Conservation (phyloP, 2,113 vertebrate genomes). For the Andinoacara biseriatus region DNA sequence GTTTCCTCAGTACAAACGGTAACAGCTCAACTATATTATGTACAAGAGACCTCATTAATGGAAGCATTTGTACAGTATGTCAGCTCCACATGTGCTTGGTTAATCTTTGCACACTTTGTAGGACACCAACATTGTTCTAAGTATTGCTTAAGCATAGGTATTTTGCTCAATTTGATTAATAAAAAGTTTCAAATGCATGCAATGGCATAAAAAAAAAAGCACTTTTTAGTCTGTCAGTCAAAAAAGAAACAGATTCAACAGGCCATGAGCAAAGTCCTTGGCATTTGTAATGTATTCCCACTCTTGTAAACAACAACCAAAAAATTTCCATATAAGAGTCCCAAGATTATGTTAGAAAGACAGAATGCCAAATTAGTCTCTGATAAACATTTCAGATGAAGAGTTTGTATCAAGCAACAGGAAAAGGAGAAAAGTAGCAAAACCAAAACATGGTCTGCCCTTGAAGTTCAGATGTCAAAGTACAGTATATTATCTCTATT, state of each 20-base stretch:
- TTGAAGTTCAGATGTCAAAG: constrained; percentile 41
- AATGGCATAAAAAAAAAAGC: constrained; percentile 45
- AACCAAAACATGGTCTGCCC: constrained; percentile 22
- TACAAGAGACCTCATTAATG: constrained; percentile 61
- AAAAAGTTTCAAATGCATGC: constrained; percentile 65
- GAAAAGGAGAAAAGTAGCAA: constrained; percentile 39
- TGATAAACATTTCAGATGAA: constrained; percentile 43
- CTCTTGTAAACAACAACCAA: constrained; percentile 20
- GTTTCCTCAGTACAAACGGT: constrained; percentile 63
- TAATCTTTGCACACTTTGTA: constrained; percentile 48
- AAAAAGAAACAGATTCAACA: constrained; percentile 61
- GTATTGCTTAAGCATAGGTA: constrained; percentile 72
- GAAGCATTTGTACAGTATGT: constrained; percentile 66
- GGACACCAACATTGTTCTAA: constrained; percentile 54
- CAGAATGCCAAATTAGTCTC: constrained; percentile 42
- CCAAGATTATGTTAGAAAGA: constrained; percentile 45
- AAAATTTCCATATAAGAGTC: constrained; percentile 25
- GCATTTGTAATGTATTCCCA: constrained; percentile 56
- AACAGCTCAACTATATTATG: constrained; percentile 61
- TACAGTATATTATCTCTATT: constrained; percentile 41
- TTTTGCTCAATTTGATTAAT: constrained; percentile 59
- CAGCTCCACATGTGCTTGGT: constrained; percentile 55
- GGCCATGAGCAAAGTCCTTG: constrained; percentile 62
- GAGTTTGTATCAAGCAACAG: constrained; percentile 41
- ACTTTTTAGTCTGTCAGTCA: constrained; percentile 52